Percentiles rank a stretch among this genome's conserved stretches.
Conservation (phyloP, 2,888 invertebrate genomes). For the Lapara coniferarum region DNA sequence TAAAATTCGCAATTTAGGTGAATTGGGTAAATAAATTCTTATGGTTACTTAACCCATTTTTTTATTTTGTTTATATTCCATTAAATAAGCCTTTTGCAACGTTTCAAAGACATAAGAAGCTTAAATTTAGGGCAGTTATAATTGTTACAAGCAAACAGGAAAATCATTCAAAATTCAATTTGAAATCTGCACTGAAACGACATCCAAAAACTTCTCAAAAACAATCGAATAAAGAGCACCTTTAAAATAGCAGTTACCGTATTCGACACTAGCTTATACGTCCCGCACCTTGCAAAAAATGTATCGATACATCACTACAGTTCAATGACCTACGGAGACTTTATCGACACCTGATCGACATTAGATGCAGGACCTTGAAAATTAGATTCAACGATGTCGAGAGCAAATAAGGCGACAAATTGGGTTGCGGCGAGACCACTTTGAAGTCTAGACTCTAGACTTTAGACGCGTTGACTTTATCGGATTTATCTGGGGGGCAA, state of each 20-base stretch:
- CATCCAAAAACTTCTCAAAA: not conserved
- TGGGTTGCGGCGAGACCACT: not conserved
- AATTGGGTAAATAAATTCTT: too few relatives aligned
- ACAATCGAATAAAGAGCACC: not conserved
- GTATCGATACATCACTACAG: not conserved
- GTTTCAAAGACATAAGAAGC: too few relatives aligned
- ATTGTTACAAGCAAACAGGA: too few relatives aligned
- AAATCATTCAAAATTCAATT: too few relatives aligned
- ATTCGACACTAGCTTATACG: not conserved
- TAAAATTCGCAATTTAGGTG: too few relatives aligned
- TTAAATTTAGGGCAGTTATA: too few relatives aligned
- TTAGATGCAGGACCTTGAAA: not conserved
- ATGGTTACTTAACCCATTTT: too few relatives aligned
- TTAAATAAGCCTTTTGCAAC: too few relatives aligned
- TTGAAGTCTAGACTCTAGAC: not conserved
- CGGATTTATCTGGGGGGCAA: not conserved
- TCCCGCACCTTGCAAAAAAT: not conserved
- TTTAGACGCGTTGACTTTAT: not conserved
- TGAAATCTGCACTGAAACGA: too few relatives aligned
- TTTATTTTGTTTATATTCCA: too few relatives aligned
- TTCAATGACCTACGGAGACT: not conserved
- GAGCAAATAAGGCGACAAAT: not conserved
- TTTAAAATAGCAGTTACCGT: not conserved
- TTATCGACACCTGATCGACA: not conserved
- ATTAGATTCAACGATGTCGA: slow-evolving; percentile 1